Evolutionary conservation across 1,140 invertebrate genomes (phyloP).

Genomic region (Saccostrea echinata): DNA sequence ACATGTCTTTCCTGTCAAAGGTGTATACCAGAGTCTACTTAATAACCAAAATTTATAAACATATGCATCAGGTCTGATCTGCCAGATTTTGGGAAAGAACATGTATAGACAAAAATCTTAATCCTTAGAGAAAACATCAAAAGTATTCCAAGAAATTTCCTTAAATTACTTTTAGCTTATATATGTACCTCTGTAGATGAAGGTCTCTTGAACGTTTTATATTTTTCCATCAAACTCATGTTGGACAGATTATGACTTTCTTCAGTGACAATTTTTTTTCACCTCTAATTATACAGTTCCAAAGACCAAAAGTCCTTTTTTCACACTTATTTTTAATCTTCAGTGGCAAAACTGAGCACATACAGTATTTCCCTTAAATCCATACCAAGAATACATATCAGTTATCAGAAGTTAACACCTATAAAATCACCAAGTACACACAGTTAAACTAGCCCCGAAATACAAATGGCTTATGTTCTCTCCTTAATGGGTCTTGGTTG

Average conservation of each 20-base stretch:
- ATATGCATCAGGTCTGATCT: neutral
- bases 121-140: neutral
- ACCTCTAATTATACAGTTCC: neutral
- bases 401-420: slow-evolving; percentile 3
- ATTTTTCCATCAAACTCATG: slow-evolving; percentile 29
- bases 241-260: neutral
- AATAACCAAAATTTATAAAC: neutral
- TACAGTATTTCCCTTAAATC: neutral
- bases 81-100: neutral
- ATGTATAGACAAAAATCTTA: neutral
- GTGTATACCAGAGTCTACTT: neutral
- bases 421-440: neutral
- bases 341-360: neutral
- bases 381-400: neutral
- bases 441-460: slow-evolving; percentile 18
- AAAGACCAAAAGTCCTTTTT: slow-evolving; percentile 8
- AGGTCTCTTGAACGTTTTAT: slow-evolving; percentile 19
- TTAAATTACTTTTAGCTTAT: neutral
- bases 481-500: neutral
- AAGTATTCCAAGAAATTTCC: neutral
- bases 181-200: neutral
- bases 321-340: neutral
- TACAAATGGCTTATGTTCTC: slow-evolving; percentile 13
- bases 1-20: neutral
- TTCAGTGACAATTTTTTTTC: neutral